Conservation (phyloP, 2,888 invertebrate species). For the Orthonevra nobilis region DNA sequence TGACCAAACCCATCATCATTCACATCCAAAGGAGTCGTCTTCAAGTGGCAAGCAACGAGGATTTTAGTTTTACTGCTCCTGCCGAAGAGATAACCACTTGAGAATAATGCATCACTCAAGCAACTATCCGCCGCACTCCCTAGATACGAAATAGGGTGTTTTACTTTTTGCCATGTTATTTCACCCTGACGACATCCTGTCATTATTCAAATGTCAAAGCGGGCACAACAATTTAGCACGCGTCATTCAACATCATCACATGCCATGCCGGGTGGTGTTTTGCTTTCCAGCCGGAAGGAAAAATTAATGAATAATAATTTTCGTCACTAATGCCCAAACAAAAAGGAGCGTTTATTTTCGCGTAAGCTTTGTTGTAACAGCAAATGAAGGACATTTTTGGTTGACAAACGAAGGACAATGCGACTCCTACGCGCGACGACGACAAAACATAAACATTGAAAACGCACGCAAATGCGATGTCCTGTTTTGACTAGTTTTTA, state of each 20-base stretch:
- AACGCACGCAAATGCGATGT: slow-evolving; percentile 45
- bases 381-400: no score
- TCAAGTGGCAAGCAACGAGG: slow-evolving; percentile 17
- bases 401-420: slow-evolving; percentile 1
- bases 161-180: slow-evolving; percentile 4
- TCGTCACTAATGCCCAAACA: slow-evolving; percentile 32
- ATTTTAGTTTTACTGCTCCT: slow-evolving; percentile 42
- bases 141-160: background rate
- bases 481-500: background rate
- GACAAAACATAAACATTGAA: slow-evolving; percentile 50
- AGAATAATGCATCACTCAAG: slow-evolving; percentile 68
- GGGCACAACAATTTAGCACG: slow-evolving; percentile 62
- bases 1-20: slow-evolving; percentile 58
- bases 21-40: background rate
- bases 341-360: slow-evolving; percentile 26
- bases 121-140: slow-evolving; percentile 28
- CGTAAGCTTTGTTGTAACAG: slow-evolving; percentile 38
- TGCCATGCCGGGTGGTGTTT: background rate
- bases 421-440: slow-evolving; percentile 4
- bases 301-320: slow-evolving; percentile 69
- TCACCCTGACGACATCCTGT: slow-evolving; percentile 57
- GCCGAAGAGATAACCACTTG: slow-evolving; percentile 49
- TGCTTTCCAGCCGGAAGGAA: slow-evolving; percentile 59
- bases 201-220: slow-evolving; percentile 69
- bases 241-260: slow-evolving; percentile 58